Conservation (phyloP, 2,797 vertebrate species). For the Neomorphus geoffroyi region DNA sequence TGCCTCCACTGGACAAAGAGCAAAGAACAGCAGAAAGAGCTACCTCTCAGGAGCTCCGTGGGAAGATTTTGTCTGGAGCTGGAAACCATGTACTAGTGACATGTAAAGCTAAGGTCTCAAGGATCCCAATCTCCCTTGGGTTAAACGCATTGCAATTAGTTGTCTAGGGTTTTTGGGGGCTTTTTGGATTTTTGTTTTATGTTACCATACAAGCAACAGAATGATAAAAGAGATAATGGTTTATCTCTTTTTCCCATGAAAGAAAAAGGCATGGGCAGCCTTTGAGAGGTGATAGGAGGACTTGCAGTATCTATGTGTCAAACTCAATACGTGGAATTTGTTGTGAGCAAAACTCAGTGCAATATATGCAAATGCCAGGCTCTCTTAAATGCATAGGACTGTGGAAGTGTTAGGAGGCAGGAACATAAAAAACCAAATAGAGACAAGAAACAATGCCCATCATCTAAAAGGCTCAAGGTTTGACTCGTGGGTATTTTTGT, state of each 20-base stretch:
- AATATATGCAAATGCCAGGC: accelerated
- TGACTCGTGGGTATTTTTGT: not conserved
- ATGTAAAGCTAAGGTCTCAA: not conserved
- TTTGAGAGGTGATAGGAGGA: not conserved
- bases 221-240: not conserved
- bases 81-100: not conserved
- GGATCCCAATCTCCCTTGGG: not conserved
- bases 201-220: not conserved
- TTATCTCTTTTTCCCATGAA: not conserved
- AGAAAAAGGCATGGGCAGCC: not conserved
- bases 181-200: too few relatives aligned
- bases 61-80: not conserved
- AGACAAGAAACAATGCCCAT: not conserved
- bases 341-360: not conserved
- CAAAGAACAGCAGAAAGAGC: not conserved
- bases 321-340: not conserved
- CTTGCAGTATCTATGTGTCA: not conserved
- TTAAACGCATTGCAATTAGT: not conserved
- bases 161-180: not conserved
- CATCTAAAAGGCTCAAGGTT: not conserved
- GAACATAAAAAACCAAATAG: not conserved
- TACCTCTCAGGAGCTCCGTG: not conserved
- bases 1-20: not conserved
- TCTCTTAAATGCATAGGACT: not conserved
- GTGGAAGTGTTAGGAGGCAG: not conserved